Percentiles rank a stretch among this genome's conserved stretches.
These are phyloP conservation scores for Pterostichus madidus DNA, from an alignment of 2,888 invertebrate genomes.

Conservation along the genomic window DNA sequence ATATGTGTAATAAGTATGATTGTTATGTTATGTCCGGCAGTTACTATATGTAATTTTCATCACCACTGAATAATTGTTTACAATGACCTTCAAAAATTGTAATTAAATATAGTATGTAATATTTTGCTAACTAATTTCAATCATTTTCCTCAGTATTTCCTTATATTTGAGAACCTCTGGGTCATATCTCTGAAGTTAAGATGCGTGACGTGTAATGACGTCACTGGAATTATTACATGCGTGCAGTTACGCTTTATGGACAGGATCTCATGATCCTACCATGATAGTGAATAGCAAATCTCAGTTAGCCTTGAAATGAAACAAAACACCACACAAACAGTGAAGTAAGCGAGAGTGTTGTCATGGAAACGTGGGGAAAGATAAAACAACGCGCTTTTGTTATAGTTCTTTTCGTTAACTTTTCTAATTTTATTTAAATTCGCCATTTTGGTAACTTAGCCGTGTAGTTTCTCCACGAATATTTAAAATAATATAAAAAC, in stretches of 20 bases:
- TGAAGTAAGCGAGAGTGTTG: neutral
- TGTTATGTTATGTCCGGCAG: no score
- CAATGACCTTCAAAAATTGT: no score
- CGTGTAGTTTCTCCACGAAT: no score
- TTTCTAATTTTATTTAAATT: no score
- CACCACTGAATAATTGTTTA: no score
- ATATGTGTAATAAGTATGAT: no score
- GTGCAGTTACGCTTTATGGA: conserved; percentile 58
- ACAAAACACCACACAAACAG: conserved; percentile 7
- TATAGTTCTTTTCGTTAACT: neutral
- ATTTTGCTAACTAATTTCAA: no score
- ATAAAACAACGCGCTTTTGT: neutral
- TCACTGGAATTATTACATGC: conserved; percentile 27
- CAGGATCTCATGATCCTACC: conserved; percentile 56
- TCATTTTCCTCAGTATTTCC: neutral
- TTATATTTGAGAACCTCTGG: neutral
- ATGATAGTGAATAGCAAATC: conserved; percentile 4
- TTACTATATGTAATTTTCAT: no score
- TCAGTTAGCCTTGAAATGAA: conserved; percentile 42
- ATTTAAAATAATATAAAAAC: no score
- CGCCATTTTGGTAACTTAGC: no score
- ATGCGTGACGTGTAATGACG: conserved; percentile 34
- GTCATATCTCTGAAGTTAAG: neutral
- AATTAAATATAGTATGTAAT: no score
- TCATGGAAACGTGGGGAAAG: neutral